Conservation (phyloP, 2,888 invertebrate genomes). For the Pasiphila rectangulata region DNA sequence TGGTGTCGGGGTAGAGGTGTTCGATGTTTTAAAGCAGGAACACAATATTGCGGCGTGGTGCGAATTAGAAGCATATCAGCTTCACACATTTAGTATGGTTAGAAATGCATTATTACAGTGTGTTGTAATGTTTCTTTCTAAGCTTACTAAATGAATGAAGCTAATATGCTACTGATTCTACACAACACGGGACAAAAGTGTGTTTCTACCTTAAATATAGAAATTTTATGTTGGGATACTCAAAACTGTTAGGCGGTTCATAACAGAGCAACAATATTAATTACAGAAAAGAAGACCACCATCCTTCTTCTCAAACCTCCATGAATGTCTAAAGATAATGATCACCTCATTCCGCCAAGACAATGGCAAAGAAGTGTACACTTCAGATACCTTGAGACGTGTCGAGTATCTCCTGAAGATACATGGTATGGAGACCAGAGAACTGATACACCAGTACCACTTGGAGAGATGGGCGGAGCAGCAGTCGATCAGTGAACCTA, state of each 20-base stretch:
- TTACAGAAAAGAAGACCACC: slow-evolving; percentile 92
- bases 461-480: slow-evolving; percentile 84
- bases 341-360: slow-evolving; percentile 93
- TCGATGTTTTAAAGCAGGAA: background rate
- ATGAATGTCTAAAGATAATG: slow-evolving; percentile 91
- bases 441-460: slow-evolving; percentile 92
- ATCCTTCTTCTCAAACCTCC: slow-evolving; percentile 94
- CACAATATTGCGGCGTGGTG: background rate
- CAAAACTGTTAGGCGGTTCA: too few relatives aligned
- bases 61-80: background rate
- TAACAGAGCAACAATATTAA: slow-evolving; percentile 11
- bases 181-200: too few relatives aligned
- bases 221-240: too few relatives aligned
- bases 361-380: slow-evolving; percentile 71
- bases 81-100: too few relatives aligned
- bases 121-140: too few relatives aligned
- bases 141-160: too few relatives aligned
- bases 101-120: too few relatives aligned
- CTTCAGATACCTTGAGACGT: slow-evolving; percentile 83
- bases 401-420: slow-evolving; percentile 87
- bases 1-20: slow-evolving; percentile 1
- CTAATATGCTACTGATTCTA: too few relatives aligned
- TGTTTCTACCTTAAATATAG: too few relatives aligned
- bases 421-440: slow-evolving; percentile 93
- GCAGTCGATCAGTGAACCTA: slow-evolving; percentile 81